Evolutionary conservation across 2,888 invertebrate genomes (phyloP).

Genomic region (Pediacus dermestoides): DNA sequence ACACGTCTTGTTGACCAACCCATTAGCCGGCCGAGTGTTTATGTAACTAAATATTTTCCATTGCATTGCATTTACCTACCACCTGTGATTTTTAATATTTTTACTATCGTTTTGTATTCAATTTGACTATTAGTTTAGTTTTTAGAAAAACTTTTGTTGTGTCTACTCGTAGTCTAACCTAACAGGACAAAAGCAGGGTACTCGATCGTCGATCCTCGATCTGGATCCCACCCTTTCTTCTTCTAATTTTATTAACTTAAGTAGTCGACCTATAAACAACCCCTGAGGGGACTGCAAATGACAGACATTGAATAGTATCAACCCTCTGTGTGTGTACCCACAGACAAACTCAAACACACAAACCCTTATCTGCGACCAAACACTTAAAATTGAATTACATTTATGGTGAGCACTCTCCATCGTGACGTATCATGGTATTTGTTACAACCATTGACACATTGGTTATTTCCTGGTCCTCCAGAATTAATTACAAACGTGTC

Average conservation of each 20-base stretch:
- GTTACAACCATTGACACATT: constrained; percentile 30
- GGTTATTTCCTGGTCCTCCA: constrained; percentile 22
- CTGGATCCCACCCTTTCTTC: constrained; percentile 34
- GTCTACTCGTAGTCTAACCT: no score
- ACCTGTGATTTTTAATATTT: constrained; percentile 13
- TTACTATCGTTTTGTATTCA: no score
- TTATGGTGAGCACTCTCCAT: constrained; percentile 29
- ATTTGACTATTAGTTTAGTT: no score
- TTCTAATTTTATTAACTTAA: constrained; percentile 35
- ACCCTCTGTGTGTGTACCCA: constrained; percentile 7
- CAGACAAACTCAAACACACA: constrained; percentile 18
- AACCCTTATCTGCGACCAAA: constrained; percentile 30
- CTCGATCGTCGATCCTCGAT: no score
- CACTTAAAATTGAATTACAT: constrained; percentile 46
- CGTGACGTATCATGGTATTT: constrained; percentile 17
- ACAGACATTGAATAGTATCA: constrained; percentile 35
- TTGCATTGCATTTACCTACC: constrained; percentile 29
- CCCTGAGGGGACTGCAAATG: constrained; percentile 31
- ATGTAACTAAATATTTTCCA: constrained; percentile 39
- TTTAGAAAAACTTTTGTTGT: no score
- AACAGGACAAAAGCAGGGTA: no score
- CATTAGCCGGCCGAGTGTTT: constrained; percentile 35
- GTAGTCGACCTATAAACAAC: constrained; percentile 26
- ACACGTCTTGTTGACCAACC: constrained; percentile 32
- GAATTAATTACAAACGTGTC: constrained; percentile 36